Evolutionary conservation across 2,888 invertebrate genomes (phyloP).

Genomic region (Meiosimyza decipiens): DNA sequence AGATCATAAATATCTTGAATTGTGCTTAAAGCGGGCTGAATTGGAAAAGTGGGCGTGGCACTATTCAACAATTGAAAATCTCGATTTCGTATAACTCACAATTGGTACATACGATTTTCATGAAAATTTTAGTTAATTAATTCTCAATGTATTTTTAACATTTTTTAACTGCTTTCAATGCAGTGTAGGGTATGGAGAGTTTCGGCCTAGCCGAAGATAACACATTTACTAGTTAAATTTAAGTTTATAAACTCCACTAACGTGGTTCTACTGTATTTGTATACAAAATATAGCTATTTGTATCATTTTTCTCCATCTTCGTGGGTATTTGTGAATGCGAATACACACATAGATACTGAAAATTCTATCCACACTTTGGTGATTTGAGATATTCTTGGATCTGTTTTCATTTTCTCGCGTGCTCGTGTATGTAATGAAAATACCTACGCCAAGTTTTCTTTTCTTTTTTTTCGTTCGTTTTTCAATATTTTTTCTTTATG

Average conservation of each 20-base stretch:
- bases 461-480: slow-evolving; percentile 35
- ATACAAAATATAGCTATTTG: slow-evolving; percentile 5
- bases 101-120: no score
- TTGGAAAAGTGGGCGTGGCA: no score
- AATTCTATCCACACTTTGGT: slow-evolving; percentile 36
- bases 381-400: slow-evolving; percentile 65
- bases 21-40: no score
- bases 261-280: slow-evolving; percentile 8
- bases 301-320: slow-evolving; percentile 19
- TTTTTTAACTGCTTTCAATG: no score
- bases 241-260: background rate
- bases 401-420: slow-evolving; percentile 56
- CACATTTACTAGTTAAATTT: no score
- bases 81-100: no score
- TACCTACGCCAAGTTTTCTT: slow-evolving; percentile 58
- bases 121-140: no score
- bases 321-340: slow-evolving; percentile 1
- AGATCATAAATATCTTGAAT: no score
- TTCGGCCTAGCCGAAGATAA: no score
- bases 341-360: slow-evolving; percentile 20
- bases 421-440: slow-evolving; percentile 57
- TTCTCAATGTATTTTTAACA: no score
- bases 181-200: no score
- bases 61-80: no score
- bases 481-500: slow-evolving; percentile 33